phyloP scores from a whole-genome alignment of 2,113 vertebrate species.

The Xerus inauris region DNA sequence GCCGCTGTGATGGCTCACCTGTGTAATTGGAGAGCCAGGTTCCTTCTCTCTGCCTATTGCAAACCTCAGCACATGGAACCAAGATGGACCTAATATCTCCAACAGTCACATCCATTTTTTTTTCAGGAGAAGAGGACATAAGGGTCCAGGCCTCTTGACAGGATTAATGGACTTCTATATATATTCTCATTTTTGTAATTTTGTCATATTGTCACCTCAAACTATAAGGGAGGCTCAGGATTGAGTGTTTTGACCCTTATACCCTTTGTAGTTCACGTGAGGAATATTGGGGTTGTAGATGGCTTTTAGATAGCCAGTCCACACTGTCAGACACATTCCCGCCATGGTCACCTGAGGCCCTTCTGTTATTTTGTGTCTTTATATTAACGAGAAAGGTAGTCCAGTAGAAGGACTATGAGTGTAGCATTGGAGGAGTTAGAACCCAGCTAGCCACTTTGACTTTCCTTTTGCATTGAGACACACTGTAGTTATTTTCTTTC shows the following conservation, averaged over 20 bases:
- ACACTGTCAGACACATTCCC: too few relatives aligned
- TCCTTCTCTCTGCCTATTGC: background rate
- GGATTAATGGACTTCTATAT: background rate
- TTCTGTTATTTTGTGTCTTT: background rate
- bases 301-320: background rate
- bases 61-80: background rate
- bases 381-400: background rate
- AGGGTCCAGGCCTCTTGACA: background rate
- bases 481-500: background rate
- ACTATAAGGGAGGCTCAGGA: background rate
- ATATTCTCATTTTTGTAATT: background rate
- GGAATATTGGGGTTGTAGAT: background rate
- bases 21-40: background rate
- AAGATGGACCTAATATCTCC: background rate
- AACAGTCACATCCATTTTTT: background rate
- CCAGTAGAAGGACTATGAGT: background rate
- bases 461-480: background rate
- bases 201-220: background rate
- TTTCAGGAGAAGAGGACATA: background rate
- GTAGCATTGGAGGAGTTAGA: background rate
- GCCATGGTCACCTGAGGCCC: background rate
- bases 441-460: background rate
- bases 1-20: background rate
- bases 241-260: background rate
- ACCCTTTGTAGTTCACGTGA: background rate